Evolutionary conservation across 2,797 vertebrate species (phyloP), one percentile per base, ranked within the genome.

Genomic region (Phataginus tetradactyla): DNA sequence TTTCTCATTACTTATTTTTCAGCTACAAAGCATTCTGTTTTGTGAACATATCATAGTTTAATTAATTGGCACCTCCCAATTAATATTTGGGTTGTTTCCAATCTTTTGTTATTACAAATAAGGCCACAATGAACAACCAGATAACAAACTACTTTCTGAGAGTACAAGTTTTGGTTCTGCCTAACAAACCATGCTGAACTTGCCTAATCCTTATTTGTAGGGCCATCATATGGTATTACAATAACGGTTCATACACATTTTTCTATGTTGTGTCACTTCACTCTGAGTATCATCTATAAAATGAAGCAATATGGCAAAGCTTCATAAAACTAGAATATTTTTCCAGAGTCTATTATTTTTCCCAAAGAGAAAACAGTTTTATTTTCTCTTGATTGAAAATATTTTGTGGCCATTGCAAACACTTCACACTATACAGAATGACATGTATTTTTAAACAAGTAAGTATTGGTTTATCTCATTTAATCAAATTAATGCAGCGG

Each of bases 321-420:
- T 68, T 94, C 92, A 66, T n/a, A 78, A 90, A 92, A 53, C 17
- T 23, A 32, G n/a, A 27, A 59, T 61, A 89, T 55, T 97, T 61
- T 91, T 42, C 39, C 61, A 91, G 23, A 94, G 59, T 84, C 32
- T 32, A 21, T 91, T 88, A 32, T 55, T 72, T 79, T 92, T 83
- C 78, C 72, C 37, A 74, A 91, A 89, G n/a, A 63, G n/a, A 95
- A 92, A 80, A 86, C 7, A 93, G 51, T 84, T 95, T 69, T 71
- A 88, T 61, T 74, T 94, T 90, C 53, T 93, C 66, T 85, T 92
- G 34, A 79, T 2, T 95, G 53, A 69, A 94, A 95, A 42, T 77
- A 92, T 63, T 88, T 97, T 68, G 85, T 10, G 64, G 85, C 72
- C 29, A 51, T 6, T 69, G 18, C 39, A 84, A 97, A 97, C 87